Evolutionary conservation across 2,113 vertebrate species (phyloP), one percentile per base, ranked within the genome.

Genomic region (Pelmatolapia mariae): DNA sequence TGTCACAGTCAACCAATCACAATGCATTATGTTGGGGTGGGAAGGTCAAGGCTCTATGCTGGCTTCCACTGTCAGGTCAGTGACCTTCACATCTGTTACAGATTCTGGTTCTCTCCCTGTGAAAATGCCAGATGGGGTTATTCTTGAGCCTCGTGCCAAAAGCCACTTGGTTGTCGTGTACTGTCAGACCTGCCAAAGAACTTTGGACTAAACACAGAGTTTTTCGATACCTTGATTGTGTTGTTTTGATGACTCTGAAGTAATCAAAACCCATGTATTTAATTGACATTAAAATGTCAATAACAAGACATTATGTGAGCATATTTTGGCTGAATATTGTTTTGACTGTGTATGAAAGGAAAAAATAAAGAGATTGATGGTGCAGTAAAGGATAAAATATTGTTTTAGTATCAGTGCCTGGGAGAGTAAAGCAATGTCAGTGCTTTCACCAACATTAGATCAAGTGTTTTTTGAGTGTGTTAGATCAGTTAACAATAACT

Each of bases 1-100:
- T 59, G 50, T 66, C 7, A 10, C 7, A 45, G 80, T 86, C 50
- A 82, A 82, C 94, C 94, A 94, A 94, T 95, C 83, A 82, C 15
- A 26, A 29, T 24, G 43, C 12, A 16, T 12, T 9, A 73, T 73
- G n/a, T 82, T 66, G 87, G 90, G 91, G 93, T 24, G 88, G 94
- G 88, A 73, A 66, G 38, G 68, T 85, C 22, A 59, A 22, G 71
- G 56, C 92, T 83, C 81, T 52, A 15, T 31, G 85, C 10, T 22
- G 76, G 40, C 18, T 47, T 79, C 78, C 71, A 8, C 36, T 84
- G 26, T 73, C 68, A 31, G 82, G 66, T 87, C 73, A 84, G 54
- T 57, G 86, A 86, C 92, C 93, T 90, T 89, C 76, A 83, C 90
- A 88, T 90, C 83, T 85, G 86, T 63, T 66, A 3, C 9, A 22